Evolutionary conservation across 2,888 invertebrate genomes (phyloP), one percentile per base, ranked within the genome.

Genomic region (Lottia gigantea): DNA sequence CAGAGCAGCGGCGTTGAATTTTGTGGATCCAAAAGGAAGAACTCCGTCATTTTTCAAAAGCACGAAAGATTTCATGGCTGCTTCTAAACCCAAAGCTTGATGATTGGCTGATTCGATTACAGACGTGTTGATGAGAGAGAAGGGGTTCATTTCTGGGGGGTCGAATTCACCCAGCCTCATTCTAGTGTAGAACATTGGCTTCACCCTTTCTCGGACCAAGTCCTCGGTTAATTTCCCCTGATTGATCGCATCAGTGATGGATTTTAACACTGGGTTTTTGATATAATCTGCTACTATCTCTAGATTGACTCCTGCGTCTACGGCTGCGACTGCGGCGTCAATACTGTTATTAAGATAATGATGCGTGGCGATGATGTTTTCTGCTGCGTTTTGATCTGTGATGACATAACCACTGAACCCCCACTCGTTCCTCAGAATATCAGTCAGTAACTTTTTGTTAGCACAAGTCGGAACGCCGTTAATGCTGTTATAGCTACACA

Each of bases 401-500:
- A 85, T 79, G 3, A 85, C 80, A 61, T 81, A 85, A 14, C 86
- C 86, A 26, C 69, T 76, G 71, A 84, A 86, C 16, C 81, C 81
- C 83, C 84, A 85, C 46, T 80, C 78, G 16, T 73, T 73, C 8
- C 85, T 75, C 8, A 84, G 67, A 45, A 85, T 80, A 19, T 83
- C 80, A 11, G 83, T 84, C 47, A 85, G 68, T 1, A 85, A 76
- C 25, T 72, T 65, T 45, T 76, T 75, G 71, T 85, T 83, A 31
- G 81, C 83, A 78, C 85, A 85, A 0, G 85, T 80, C 31, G 85
- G 85, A 1, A 86, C 71, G 23, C 85, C 85, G 75, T 85, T 84
- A 8, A 85, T 71, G 63, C 84, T 83, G 80, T 86, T 87, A 71
- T 85, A 87, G 71, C 87, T 87, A 76, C 87, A 87, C 87, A 88